Evolutionary conservation across 2,888 invertebrate species (phyloP).

Genomic region (Andricus curvator): DNA sequence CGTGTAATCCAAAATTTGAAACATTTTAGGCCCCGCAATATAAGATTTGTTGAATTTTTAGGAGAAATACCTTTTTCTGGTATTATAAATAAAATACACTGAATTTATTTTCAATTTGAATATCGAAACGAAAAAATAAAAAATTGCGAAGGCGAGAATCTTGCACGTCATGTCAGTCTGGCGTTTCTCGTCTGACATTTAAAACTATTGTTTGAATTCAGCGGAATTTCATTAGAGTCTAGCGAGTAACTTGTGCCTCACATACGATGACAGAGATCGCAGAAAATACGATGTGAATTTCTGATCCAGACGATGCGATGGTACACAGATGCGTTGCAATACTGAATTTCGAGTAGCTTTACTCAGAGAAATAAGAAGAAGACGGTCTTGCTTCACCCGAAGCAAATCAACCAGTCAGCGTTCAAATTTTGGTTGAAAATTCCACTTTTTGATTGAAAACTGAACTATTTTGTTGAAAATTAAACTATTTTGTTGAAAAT

Average conservation of each 20-base stretch:
- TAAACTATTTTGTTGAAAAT: too few species aligned
- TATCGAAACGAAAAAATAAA: slow-evolving; percentile 30
- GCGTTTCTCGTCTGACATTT: slow-evolving; percentile 24
- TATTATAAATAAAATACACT: background rate
- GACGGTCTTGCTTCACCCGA: background rate
- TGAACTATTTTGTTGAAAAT: too few species aligned
- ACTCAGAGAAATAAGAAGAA: slow-evolving; percentile 36
- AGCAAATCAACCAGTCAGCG: background rate
- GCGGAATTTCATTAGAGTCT: slow-evolving; percentile 60
- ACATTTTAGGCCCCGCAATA: background rate
- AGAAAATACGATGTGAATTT: slow-evolving; percentile 54
- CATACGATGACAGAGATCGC: slow-evolving; percentile 52
- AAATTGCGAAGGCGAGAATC: background rate
- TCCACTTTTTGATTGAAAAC: too few species aligned
- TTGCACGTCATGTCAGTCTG: background rate
- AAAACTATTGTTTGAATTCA: slow-evolving; percentile 47
- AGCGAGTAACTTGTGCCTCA: slow-evolving; percentile 55
- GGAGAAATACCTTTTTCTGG: background rate
- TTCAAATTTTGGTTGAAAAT: too few species aligned
- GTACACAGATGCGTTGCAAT: too few species aligned
- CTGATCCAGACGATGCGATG: slow-evolving; percentile 48
- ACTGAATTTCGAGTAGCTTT: slow-evolving; percentile 61
- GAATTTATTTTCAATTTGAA: background rate
- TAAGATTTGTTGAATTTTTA: background rate
- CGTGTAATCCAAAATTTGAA: background rate